phyloP scores from a whole-genome alignment of 2,888 invertebrate species.

The Caenorhabditis sp. region DNA sequence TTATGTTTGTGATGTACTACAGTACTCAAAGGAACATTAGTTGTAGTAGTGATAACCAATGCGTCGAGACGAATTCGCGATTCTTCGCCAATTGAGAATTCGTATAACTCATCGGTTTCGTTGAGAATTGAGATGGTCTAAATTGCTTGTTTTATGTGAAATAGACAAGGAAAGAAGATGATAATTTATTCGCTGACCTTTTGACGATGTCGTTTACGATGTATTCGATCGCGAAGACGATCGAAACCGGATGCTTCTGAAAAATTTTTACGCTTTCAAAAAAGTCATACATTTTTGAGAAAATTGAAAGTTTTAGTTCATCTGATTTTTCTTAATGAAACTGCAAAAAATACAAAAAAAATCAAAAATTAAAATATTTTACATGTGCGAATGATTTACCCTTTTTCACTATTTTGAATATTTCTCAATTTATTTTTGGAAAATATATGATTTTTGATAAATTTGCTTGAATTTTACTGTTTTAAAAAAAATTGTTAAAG shows the following conservation, averaged over 20 bases:
- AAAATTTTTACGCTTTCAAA: not conserved
- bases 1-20: not conserved
- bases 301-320: no score
- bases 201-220: slow-evolving; percentile 40
- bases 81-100: slow-evolving; percentile 9
- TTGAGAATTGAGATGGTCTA: slow-evolving; percentile 13
- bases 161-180: no score
- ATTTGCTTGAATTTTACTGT: no score
- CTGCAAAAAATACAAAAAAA: no score
- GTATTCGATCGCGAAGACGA: slow-evolving; percentile 39
- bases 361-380: no score
- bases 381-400: no score
- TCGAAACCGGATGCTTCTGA: slow-evolving; percentile 41
- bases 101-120: slow-evolving; percentile 31
- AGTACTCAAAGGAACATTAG: slow-evolving; percentile 9
- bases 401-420: no score
- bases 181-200: slow-evolving; percentile 8
- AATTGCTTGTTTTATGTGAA: not conserved
- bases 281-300: no score
- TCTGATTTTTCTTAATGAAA: no score
- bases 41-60: slow-evolving; percentile 22
- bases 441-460: no score
- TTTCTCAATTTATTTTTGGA: no score
- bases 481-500: no score
- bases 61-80: slow-evolving; percentile 4